These are phyloP conservation scores for Lagria hirta DNA, from an alignment of 2,888 invertebrate species.

Conservation along the genomic window DNA sequence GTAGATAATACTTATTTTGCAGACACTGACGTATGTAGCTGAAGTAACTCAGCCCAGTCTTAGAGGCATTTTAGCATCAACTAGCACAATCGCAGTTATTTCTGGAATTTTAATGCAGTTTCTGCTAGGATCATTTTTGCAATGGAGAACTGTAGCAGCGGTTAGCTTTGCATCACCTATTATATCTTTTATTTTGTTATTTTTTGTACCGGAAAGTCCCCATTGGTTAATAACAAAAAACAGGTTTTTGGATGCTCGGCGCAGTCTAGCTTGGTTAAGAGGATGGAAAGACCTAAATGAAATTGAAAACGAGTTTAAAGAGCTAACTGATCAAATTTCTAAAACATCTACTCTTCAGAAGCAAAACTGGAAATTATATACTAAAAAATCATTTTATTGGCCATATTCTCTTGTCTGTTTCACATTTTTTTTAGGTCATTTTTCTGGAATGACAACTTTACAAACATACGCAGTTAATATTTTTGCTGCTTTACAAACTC, in stretches of 20 bases:
- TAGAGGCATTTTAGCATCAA: slow-evolving; percentile 72
- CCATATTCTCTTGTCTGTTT: slow-evolving; percentile 69
- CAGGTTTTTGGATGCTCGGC: slow-evolving; percentile 65
- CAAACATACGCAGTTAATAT: slow-evolving; percentile 75
- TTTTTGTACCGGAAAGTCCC: slow-evolving; percentile 79
- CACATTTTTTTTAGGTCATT: slow-evolving; percentile 73
- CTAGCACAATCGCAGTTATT: slow-evolving; percentile 75
- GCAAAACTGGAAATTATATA: slow-evolving; percentile 54
- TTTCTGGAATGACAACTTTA: slow-evolving; percentile 74
- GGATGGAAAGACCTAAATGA: slow-evolving; percentile 70
- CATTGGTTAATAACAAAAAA: slow-evolving; percentile 75
- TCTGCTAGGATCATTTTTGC: slow-evolving; percentile 68
- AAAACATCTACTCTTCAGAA: slow-evolving; percentile 4
- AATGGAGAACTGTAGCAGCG: slow-evolving; percentile 72
- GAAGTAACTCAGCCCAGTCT: slow-evolving; percentile 81
- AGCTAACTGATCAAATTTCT: slow-evolving; percentile 49
- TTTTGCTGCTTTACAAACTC: slow-evolving; percentile 69
- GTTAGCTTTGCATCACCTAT: slow-evolving; percentile 68
- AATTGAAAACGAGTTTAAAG: slow-evolving; percentile 63
- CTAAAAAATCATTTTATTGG: slow-evolving; percentile 63
- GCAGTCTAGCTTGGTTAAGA: slow-evolving; percentile 74
- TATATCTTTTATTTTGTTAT: slow-evolving; percentile 64
- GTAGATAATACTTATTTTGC: slow-evolving; percentile 33
- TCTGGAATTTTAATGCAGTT: slow-evolving; percentile 76
- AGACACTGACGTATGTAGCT: slow-evolving; percentile 81